These are phyloP conservation scores for Aldabrachelys gigantea DNA, from an alignment of 2,113 vertebrate genomes.

Conservation along the genomic window DNA sequence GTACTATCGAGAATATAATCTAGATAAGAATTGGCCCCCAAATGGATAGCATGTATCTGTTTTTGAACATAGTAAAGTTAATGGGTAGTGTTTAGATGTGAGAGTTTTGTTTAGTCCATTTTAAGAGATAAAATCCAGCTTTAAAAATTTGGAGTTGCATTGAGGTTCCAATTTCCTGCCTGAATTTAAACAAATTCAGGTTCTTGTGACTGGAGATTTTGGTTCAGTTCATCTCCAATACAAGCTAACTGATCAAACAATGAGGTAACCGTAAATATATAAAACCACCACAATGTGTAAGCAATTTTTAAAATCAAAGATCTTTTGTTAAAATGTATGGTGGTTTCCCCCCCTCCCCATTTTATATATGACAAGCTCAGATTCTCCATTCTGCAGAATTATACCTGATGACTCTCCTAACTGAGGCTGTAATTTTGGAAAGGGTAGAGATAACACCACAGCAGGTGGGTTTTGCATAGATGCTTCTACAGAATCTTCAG, in stretches of 20 bases:
- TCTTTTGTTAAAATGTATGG: not conserved
- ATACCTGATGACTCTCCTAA: slow-evolving; percentile 35
- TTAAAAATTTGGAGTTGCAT: not conserved
- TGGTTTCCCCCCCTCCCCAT: not conserved
- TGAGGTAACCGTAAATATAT: not conserved
- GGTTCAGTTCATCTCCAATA: not conserved
- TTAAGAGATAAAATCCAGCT: not conserved
- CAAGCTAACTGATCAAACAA: not conserved
- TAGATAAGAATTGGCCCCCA: not conserved
- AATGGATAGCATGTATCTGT: not conserved
- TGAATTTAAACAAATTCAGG: not conserved
- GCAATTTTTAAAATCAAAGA: not conserved
- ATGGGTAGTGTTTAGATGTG: not conserved
- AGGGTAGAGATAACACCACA: slow-evolving; percentile 49
- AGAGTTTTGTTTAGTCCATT: not conserved
- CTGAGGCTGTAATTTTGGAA: slow-evolving; percentile 34
- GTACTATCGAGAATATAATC: not conserved
- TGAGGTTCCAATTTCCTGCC: not conserved
- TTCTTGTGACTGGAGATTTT: not conserved
- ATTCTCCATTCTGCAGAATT: slow-evolving; percentile 11
- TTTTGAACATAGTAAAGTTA: not conserved
- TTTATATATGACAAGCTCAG: not conserved
- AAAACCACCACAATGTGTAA: not conserved
- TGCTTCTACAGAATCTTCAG: slow-evolving; percentile 64
- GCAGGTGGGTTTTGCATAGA: slow-evolving; percentile 61